Base-by-base conservation (phyloP, 2,888 invertebrate species). In the Mongoloraphidia duomilia region DNA sequence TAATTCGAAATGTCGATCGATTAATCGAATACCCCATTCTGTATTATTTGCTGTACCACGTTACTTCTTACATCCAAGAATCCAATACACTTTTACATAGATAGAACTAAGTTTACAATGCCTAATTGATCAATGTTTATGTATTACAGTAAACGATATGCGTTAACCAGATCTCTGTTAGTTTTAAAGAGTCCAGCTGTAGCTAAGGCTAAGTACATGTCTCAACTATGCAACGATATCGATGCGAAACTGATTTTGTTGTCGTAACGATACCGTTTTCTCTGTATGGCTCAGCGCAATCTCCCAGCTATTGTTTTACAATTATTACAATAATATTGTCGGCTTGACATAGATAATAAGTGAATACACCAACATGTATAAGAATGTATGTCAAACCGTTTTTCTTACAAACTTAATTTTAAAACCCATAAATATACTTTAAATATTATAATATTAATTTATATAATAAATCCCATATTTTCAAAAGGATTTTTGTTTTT, bases 51-150 rank as follows among this genome's bases (percentile, higher is more conserved):
- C 63, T 65, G 64, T 64, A 65, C 64, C 64, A 60, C 26, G 26
- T 58, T 61, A 63, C 60, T 60, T 61, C 61, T 63, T 53, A 53
- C 62, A 62, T 65, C 65, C 64, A 64, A 65, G 62, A 65, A 63
- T 62, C 65, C 63, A 64, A 65, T 65, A 66, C 65, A 65, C 63
- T 63, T 63, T 65, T 64, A 63, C 63, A 63, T 62, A 62, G 54
- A 41, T 48, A 52, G 50, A 65, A 65, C 64, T 64, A 65, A 64
- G 56, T 63, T 61, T 62, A 60, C 43, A 56, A 63, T 59, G 60
- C 59, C 65, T 66, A 65, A 60, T 53, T 51, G 50, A 43, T 41
- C 49, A 58, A 57, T 57, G 59, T 62, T 59, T 59, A 60, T 58
- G 38, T 61, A 63, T 61, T 63, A 64, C 61, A 62, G 60, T 65